These are phyloP conservation scores for Bhutanitis thaidina DNA, from an alignment of 2,888 invertebrate genomes.

Conservation along the genomic window DNA sequence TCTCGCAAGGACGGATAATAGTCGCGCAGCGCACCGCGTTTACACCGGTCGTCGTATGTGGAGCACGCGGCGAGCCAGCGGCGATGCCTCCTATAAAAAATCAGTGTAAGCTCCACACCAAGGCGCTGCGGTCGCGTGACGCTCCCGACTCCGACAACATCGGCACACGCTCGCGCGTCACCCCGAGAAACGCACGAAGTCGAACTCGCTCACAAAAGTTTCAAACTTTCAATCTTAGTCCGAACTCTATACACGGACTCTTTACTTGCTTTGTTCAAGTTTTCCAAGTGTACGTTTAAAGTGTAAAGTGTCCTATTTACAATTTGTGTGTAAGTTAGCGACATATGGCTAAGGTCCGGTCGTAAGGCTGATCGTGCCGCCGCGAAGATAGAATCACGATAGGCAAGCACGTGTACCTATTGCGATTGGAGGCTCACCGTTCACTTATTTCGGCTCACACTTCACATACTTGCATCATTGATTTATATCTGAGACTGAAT, in stretches of 20 bases:
- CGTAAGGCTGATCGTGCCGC: slow-evolving; percentile 39
- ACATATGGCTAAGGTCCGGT: slow-evolving; percentile 70
- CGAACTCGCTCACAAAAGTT: slow-evolving; percentile 31
- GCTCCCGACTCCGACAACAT: slow-evolving; percentile 35
- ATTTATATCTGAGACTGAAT: slow-evolving; percentile 51
- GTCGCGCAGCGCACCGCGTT: slow-evolving; percentile 50
- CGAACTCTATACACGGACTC: slow-evolving; percentile 20
- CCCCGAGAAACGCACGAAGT: slow-evolving; percentile 23
- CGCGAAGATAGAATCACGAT: slow-evolving; percentile 62
- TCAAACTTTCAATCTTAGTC: slow-evolving; percentile 17
- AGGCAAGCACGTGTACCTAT: slow-evolving; percentile 62
- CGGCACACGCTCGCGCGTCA: slow-evolving; percentile 20
- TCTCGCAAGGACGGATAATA: slow-evolving; percentile 51
- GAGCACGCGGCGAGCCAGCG: slow-evolving; percentile 62
- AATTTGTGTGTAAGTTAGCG: slow-evolving; percentile 59
- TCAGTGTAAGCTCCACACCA: slow-evolving; percentile 75
- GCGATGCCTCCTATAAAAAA: slow-evolving; percentile 77
- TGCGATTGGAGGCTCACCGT: slow-evolving; percentile 66
- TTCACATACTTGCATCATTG: slow-evolving; percentile 47
- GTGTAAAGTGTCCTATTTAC: slow-evolving; percentile 58
- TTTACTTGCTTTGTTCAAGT: slow-evolving; percentile 23
- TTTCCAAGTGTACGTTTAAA: slow-evolving; percentile 37
- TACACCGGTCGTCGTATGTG: slow-evolving; percentile 76
- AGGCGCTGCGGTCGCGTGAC: slow-evolving; percentile 61
- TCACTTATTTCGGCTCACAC: slow-evolving; percentile 68